These are phyloP conservation scores for Acanthurus leucopareius DNA, from an alignment of 2,797 vertebrate genomes.

Conservation along the genomic window DNA sequence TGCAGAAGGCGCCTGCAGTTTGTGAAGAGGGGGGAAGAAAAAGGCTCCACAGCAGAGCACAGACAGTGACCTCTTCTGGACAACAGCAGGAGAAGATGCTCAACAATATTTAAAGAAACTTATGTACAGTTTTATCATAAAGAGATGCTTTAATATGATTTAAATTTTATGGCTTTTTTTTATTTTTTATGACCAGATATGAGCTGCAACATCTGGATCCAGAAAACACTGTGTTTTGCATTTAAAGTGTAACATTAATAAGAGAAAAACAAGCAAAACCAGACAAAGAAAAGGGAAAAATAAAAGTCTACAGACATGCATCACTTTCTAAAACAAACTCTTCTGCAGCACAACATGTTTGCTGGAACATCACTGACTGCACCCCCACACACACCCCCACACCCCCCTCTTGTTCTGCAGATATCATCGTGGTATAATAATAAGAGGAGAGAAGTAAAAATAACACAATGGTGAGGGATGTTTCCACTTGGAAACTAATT, in stretches of 20 bases:
- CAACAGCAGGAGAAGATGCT: slow-evolving; percentile 46
- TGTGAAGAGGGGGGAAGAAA: neutral
- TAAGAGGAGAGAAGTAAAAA: slow-evolving; percentile 83
- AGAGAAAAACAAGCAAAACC: slow-evolving; percentile 23
- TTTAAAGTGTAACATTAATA: slow-evolving; percentile 1
- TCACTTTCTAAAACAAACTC: slow-evolving; percentile 33
- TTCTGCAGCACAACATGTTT: slow-evolving; percentile 42
- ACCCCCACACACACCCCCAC: neutral
- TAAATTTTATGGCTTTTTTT: neutral
- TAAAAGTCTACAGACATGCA: neutral
- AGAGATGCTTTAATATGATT: neutral
- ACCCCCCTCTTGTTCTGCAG: slow-evolving; percentile 47
- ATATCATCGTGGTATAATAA: slow-evolving; percentile 76
- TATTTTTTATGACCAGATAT: too few species aligned
- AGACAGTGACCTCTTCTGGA: slow-evolving; percentile 83
- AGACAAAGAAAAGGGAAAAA: slow-evolving; percentile 6
- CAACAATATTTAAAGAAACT: neutral
- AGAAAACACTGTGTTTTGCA: neutral
- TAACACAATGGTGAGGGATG: slow-evolving; percentile 86
- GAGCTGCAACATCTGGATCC: neutral
- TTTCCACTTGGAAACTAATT: slow-evolving; percentile 89
- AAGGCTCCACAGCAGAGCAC: neutral
- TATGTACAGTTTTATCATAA: neutral
- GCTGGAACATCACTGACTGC: slow-evolving; percentile 36
- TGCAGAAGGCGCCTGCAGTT: slow-evolving; percentile 40